phyloP scores from a whole-genome alignment of 2,797 vertebrate species.

The Chelonia mydas region DNA sequence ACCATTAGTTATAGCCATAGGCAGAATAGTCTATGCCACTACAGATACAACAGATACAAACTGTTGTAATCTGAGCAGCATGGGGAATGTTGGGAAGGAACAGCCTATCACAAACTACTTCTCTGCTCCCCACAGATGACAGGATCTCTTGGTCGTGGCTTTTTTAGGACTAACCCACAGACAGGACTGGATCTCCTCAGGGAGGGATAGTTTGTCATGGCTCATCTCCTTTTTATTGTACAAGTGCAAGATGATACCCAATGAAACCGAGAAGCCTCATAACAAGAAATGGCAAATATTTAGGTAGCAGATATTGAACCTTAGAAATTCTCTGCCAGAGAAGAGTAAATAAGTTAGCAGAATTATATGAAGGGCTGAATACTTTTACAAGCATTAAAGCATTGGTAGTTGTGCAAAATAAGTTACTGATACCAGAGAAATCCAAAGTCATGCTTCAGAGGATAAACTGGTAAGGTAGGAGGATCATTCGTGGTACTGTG shows the following conservation, averaged over 20 bases:
- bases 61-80: not conserved
- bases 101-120: not conserved
- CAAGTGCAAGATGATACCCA: not conserved
- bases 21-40: not conserved
- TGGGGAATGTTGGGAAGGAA: not conserved
- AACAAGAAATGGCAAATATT: not conserved
- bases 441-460: not conserved
- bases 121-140: not conserved
- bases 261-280: not conserved
- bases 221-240: not conserved
- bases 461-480: not conserved
- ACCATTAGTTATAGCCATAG: not conserved
- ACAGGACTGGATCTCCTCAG: not conserved
- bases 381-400: not conserved
- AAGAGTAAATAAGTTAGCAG: constrained; percentile 8
- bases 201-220: not conserved
- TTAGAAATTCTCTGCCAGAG: not conserved
- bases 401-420: not conserved
- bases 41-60: no score
- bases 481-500: not conserved
- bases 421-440: constrained; percentile 4
- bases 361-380: not conserved
- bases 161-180: not conserved
- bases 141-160: not conserved
- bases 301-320: not conserved